Base-by-base conservation (phyloP, 2,113 vertebrate species). In the Tupaia chinensis region DNA sequence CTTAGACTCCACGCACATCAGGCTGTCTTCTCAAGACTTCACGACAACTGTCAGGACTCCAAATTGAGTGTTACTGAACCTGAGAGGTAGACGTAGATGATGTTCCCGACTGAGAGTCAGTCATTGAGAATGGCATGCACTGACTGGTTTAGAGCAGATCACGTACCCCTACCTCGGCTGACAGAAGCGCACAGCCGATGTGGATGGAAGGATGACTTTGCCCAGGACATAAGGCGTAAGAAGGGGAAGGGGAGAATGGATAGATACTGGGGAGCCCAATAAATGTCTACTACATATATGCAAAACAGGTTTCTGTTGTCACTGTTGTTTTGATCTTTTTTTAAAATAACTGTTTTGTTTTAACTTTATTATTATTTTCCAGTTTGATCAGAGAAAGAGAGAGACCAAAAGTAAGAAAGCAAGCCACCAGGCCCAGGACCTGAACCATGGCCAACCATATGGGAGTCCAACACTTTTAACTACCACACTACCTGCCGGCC, bases 251-350 rank as follows among this genome's bases (percentile, higher is more conserved):
- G 12, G 13, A 60, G 20, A 74, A 74, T 58, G 56, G n/a, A n/a
- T 27, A 73, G 69, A 56, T 74, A 70, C 11, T 34, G 4, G 53
- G 54, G 25, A 92, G 3, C 44, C 73, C 70, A 85, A 78, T 7
- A 89, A 61, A 80, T 60, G 56, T 66, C 85, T 54, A 69, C 60
- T 79, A 79, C 78, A 74, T 61, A 27, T 61, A 54, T 81, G 58
- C 61, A 89, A 89, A 91, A 76, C 16, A 87, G 70, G 5, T 20
- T 85, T 91, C 89, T 92, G 15, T 86, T 29, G 27, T 74, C 69
- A 66, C 44, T 83, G 70, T 66, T 34, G 61, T 83, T 63, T 34
- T 82, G 22, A 65, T 9, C 20, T 44, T 44, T 44, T 44, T 44
- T 44, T 44, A 44, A 44, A 44, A 44, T 44, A 44, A 44, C 44